Base-by-base conservation (phyloP, 2,113 vertebrate genomes). In the Chloebia gouldiae region DNA sequence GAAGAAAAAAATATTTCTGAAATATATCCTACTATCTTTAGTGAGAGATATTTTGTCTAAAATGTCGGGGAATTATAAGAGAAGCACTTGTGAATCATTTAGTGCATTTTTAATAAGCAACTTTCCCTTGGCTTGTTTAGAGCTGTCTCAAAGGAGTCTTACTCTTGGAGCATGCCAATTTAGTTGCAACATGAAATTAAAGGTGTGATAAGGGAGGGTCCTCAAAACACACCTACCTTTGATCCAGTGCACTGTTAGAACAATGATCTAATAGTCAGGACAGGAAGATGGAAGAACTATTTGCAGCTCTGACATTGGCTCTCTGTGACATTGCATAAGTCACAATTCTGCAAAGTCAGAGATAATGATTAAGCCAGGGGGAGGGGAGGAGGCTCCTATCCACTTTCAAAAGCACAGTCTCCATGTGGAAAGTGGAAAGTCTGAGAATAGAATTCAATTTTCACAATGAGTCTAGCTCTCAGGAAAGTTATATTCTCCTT, bases 271-370 rank as follows among this genome's bases (percentile, higher is more conserved):
- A 80, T 25, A 77, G 21, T 69, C 33, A 31, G 66, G 65, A 69
- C 18, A 56, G 47, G 11, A 23, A 33, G 9, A 59, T 37, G 63
- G 85, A 90, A 63, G 68, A 85, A 70, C 78, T 80, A 40, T 94
- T 94, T 86, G 71, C 65, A 75, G 79, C 60, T 88, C 80, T 96
- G 90, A 70, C 50, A 3, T n/a, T 70, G 89, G 13, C 39, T 85
- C 54, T 72, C 75, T 60, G 19, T 95, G 92, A 86, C 90, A 85
- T 95, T 93, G 87, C 72, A 28, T 42, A 90, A 93, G 72, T 75
- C 92, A 93, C 90, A 92, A 35, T 92, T 92, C 86, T 94, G 96
- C 88, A 73, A 70, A 94, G 91, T 97, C 88, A 92, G 95, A 90
- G 90, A 88, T 95, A 94, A 86, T 83, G 7, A 93, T 79, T 92